phyloP scores from a whole-genome alignment of 2,888 invertebrate species.

The Gymnoscelis rufifasciata region DNA sequence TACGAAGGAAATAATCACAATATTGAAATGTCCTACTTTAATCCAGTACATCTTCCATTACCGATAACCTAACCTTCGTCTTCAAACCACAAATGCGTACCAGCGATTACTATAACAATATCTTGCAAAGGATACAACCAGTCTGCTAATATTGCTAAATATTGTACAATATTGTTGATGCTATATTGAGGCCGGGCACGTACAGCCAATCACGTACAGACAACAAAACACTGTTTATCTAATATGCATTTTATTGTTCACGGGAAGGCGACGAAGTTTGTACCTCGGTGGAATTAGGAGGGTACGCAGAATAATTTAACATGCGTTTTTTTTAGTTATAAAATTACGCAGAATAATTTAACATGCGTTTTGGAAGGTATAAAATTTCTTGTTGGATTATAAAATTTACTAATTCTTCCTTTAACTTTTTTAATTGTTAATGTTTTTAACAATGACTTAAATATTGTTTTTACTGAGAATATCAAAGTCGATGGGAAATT shows the following conservation, averaged over 20 bases:
- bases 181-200: constrained; percentile 28
- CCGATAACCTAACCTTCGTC: too few species aligned
- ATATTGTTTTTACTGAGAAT: too few species aligned
- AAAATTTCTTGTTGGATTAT: neutral
- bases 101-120: constrained; percentile 30
- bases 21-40: too few species aligned
- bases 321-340: too few species aligned
- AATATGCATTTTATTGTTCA: constrained; percentile 75
- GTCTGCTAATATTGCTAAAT: constrained; percentile 34
- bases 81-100: constrained; percentile 18
- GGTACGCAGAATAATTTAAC: constrained; percentile 41
- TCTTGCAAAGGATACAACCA: constrained; percentile 30
- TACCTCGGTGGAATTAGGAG: constrained; percentile 41
- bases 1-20: too few species aligned
- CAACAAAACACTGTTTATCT: constrained; percentile 72
- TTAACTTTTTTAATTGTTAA: too few species aligned
- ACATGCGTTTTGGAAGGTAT: neutral
- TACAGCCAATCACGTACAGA: constrained; percentile 64
- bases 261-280: constrained; percentile 50
- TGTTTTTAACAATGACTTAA: too few species aligned
- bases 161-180: constrained; percentile 17
- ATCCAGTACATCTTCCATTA: too few species aligned
- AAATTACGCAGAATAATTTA: constrained; percentile 36
- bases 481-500: too few species aligned
- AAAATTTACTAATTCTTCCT: too few species aligned